A percentile compares a stretch with the other conserved stretches of the same genome.
phyloP scores from a whole-genome alignment of 1,140 invertebrate genomes.

The Euschistus heros region DNA sequence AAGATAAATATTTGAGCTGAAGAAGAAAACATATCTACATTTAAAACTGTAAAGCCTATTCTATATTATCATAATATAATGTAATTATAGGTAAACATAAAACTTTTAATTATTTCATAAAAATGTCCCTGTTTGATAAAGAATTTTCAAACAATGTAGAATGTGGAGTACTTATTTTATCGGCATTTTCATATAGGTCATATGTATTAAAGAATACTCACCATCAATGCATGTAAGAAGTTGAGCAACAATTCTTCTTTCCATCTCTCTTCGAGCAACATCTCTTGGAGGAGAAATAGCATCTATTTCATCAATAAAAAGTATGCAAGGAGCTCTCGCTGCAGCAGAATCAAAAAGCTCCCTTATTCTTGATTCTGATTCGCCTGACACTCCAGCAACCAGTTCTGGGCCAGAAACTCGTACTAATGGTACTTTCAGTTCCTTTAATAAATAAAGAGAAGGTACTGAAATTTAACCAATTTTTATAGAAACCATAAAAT shows the following conservation, averaged over 20 bases:
- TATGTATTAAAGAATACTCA: slow-evolving; percentile 32
- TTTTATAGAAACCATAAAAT: no score
- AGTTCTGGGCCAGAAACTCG: slow-evolving; percentile 84
- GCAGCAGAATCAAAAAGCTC: slow-evolving; percentile 80
- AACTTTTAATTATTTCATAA: no score
- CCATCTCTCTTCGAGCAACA: slow-evolving; percentile 87
- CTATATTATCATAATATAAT: no score
- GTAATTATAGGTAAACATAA: no score
- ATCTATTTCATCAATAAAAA: slow-evolving; percentile 95
- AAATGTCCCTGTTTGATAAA: no score
- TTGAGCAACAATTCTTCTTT: slow-evolving; percentile 86
- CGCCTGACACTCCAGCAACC: slow-evolving; percentile 88
- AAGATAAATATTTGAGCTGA: no score
- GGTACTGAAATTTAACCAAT: neutral
- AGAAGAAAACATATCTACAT: no score
- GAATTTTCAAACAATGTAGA: no score
- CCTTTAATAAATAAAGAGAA: slow-evolving; percentile 35
- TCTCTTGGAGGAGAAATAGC: slow-evolving; percentile 76
- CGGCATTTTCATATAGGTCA: no score
- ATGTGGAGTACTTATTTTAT: no score
- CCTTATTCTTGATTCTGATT: slow-evolving; percentile 86
- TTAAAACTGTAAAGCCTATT: no score
- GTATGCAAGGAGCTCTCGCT: slow-evolving; percentile 61
- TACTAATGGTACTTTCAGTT: slow-evolving; percentile 62
- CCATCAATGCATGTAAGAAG: slow-evolving; percentile 79